Percentiles rank a stretch among this genome's conserved stretches.
These are phyloP conservation scores for Neotragus moschatus DNA, from an alignment of 2,113 vertebrate species.

Conservation along the genomic window DNA sequence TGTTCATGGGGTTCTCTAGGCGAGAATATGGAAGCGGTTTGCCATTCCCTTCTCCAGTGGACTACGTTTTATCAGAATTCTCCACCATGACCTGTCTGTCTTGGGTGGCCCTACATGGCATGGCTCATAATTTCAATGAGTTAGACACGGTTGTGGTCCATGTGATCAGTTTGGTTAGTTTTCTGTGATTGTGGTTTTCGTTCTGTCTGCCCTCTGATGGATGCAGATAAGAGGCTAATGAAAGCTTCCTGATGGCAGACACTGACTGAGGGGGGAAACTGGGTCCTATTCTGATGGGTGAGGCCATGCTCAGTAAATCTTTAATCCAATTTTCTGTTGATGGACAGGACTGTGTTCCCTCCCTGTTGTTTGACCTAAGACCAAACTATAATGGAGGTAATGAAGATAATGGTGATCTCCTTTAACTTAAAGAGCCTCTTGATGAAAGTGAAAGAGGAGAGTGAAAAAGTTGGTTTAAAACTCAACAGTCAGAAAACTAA, in stretches of 20 bases:
- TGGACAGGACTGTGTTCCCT: not conserved
- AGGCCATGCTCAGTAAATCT: not conserved
- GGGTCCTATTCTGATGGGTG: not conserved
- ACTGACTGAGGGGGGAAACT: not conserved
- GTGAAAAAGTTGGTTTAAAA: not conserved
- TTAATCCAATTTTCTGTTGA: not conserved
- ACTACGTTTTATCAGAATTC: not conserved
- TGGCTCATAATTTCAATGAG: not conserved
- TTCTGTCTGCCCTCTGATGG: not conserved
- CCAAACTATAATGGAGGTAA: not conserved
- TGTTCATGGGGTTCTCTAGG: not conserved
- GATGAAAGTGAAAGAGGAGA: not conserved
- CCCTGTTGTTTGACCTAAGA: not conserved
- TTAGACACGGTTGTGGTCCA: not conserved
- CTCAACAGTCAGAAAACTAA: not conserved
- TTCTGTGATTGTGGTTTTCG: not conserved
- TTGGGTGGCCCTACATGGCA: accelerated
- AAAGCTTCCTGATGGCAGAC: not conserved
- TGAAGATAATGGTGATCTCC: not conserved
- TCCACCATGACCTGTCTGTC: not conserved
- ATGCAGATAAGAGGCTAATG: not conserved
- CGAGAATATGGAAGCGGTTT: not conserved
- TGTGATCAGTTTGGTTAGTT: not conserved
- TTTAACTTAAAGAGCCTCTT: not conserved
- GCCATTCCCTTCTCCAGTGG: not conserved